These are phyloP conservation scores for Leucopsar rothschildi DNA, from an alignment of 2,113 vertebrate species.

Conservation along the genomic window DNA sequence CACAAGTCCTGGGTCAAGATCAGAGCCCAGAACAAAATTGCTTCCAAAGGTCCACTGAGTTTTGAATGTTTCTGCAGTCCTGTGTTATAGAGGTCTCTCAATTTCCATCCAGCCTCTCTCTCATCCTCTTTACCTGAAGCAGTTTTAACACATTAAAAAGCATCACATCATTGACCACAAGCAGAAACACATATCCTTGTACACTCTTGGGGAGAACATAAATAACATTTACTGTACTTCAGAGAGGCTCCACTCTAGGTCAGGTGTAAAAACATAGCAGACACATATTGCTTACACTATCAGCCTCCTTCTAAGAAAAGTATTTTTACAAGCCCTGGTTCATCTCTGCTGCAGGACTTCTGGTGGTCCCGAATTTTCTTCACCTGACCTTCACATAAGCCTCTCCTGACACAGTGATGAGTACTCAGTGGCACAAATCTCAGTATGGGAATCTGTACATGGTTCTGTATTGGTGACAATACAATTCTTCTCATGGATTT, in stretches of 20 bases:
- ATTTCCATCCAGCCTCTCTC: neutral
- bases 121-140: neutral
- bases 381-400: neutral
- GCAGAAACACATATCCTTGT: neutral
- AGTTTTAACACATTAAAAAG: neutral
- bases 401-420: neutral
- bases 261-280: neutral
- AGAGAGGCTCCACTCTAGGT: neutral
- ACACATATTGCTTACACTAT: neutral
- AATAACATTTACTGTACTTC: neutral
- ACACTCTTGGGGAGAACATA: neutral
- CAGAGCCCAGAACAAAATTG: neutral
- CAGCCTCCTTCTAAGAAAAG: neutral
- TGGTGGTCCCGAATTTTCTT: neutral
- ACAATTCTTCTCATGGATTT: neutral
- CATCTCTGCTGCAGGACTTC: neutral
- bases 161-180: neutral
- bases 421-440: neutral
- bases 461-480: neutral
- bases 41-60: neutral
- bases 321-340: neutral
- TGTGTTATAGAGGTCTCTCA: neutral
- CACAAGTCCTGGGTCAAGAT: neutral
- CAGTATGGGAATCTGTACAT: neutral
- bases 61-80: neutral